These are phyloP conservation scores for Protonemura montana DNA, from an alignment of 2,888 invertebrate species.

Conservation along the genomic window DNA sequence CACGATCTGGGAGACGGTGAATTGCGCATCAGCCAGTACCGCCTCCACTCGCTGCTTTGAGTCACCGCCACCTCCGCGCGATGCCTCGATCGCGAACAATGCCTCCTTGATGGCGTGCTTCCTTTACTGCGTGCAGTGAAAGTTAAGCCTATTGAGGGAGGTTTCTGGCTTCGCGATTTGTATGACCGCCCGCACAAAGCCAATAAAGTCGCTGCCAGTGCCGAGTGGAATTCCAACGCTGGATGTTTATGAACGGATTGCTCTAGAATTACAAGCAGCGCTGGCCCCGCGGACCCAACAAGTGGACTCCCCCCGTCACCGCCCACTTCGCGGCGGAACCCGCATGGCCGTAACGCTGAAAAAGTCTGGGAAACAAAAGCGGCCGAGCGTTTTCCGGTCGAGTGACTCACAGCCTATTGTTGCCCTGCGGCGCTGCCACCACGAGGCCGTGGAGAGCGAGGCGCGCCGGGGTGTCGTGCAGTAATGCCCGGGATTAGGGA, in stretches of 20 bases:
- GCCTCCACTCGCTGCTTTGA: not conserved
- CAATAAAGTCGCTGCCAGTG: not conserved
- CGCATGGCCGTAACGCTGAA: not conserved
- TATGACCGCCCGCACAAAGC: not conserved
- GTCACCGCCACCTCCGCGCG: not conserved
- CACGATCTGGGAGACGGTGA: not conserved
- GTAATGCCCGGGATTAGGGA: not conserved
- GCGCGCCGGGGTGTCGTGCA: not conserved
- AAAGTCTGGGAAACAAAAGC: not conserved
- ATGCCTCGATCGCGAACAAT: not conserved
- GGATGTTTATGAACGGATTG: not conserved
- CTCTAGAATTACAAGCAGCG: not conserved
- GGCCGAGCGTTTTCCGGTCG: not conserved
- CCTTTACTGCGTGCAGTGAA: not conserved
- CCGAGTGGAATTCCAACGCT: not conserved
- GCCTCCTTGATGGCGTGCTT: slow-evolving; percentile 9
- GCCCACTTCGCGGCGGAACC: not conserved
- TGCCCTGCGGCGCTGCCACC: not conserved
- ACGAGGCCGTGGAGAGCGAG: not conserved
- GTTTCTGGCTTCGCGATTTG: not conserved
- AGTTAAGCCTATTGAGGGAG: not conserved
- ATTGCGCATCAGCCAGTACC: not conserved
- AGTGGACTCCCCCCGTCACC: not conserved
- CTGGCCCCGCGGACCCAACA: not conserved
- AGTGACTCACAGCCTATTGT: not conserved